phyloP scores from a whole-genome alignment of 2,113 vertebrate genomes.

The Baryphthengus martii region DNA sequence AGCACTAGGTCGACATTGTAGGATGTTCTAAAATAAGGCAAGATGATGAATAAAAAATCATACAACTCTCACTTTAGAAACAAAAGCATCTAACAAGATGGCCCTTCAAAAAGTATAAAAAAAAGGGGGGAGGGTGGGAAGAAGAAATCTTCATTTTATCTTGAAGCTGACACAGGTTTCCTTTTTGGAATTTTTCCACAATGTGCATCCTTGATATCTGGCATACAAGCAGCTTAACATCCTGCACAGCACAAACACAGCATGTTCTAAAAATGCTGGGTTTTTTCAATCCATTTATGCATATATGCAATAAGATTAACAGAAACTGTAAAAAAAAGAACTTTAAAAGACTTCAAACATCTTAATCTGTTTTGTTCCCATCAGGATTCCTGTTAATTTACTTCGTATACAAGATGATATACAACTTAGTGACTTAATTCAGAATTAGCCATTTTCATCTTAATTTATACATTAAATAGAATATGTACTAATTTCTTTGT shows the following conservation, averaged over 20 bases:
- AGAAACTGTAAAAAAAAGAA: background rate
- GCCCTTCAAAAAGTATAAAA: background rate
- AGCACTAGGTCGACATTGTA: background rate
- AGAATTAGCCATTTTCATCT: background rate
- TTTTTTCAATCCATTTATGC: background rate
- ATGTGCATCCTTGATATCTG: background rate
- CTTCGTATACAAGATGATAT: background rate
- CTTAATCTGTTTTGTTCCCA: background rate
- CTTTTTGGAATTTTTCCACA: conserved; percentile 16
- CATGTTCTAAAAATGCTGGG: background rate
- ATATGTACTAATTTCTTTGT: background rate
- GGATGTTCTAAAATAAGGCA: background rate
- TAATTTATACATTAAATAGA: background rate
- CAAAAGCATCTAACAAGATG: background rate
- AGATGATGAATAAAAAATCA: background rate
- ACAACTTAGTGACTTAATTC: background rate
- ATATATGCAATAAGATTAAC: background rate
- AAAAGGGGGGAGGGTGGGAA: background rate
- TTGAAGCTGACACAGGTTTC: conserved; percentile 2
- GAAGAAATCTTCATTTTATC: background rate
- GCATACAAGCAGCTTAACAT: background rate
- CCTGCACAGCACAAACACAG: background rate
- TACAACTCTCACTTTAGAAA: background rate
- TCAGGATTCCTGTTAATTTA: background rate
- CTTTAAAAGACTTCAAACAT: background rate